phyloP scores from a whole-genome alignment of 2,113 vertebrate species.

The Alethe diademata region DNA sequence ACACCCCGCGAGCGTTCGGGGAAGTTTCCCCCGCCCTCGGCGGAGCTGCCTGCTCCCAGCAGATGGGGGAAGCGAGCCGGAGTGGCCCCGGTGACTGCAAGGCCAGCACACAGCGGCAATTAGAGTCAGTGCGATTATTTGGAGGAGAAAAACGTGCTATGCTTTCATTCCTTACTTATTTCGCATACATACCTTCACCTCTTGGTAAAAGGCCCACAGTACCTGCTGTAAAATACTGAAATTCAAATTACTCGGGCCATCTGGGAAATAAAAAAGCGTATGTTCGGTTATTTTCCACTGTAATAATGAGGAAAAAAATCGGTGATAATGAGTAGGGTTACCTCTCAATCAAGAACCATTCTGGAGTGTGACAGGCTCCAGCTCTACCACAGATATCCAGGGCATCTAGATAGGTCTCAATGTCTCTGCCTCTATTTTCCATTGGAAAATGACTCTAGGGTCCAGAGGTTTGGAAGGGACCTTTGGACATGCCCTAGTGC shows the following conservation, averaged over 20 bases:
- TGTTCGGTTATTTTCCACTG: not conserved
- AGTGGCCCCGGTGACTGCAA: not conserved
- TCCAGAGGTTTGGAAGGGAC: not conserved
- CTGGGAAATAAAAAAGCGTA: not conserved
- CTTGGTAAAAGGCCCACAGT: not conserved
- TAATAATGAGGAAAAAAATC: not conserved
- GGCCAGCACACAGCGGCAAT: not conserved
- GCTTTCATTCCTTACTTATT: not conserved
- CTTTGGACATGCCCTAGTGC: not conserved
- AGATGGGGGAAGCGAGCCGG: not conserved
- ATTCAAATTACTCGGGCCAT: not conserved
- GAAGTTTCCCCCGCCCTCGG: not conserved
- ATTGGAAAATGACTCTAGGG: not conserved
- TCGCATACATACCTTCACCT: not conserved
- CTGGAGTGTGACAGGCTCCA: not conserved
- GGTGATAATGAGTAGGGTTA: not conserved
- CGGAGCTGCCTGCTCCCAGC: not conserved
- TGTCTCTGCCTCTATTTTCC: not conserved
- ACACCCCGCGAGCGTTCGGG: not conserved
- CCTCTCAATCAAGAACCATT: not conserved
- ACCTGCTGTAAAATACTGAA: not conserved
- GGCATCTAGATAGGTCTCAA: not conserved
- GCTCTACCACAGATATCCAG: not conserved
- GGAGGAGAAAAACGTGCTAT: accelerated
- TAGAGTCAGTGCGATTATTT: not conserved